A percentile compares a stretch with the other conserved stretches of the same genome.
Conservation (phyloP, 2,888 invertebrate species). For the Latheticus oryzae region DNA sequence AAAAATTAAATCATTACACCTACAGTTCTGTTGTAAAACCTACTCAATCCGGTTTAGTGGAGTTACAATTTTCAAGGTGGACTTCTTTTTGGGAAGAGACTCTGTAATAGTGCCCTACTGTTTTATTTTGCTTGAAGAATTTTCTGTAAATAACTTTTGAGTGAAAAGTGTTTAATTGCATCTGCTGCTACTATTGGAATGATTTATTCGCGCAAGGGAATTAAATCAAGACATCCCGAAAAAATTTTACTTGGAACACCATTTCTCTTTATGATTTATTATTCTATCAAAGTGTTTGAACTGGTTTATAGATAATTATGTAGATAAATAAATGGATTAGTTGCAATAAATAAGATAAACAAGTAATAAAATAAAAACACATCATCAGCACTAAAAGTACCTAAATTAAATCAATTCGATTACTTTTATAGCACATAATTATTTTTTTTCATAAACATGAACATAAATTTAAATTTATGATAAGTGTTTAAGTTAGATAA, state of each 20-base stretch:
- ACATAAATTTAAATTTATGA: not conserved
- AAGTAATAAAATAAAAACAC: constrained; percentile 28
- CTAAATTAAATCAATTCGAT: constrained; percentile 14
- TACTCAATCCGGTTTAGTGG: constrained; percentile 28
- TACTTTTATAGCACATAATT: constrained; percentile 6
- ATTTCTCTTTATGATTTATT: constrained; percentile 18
- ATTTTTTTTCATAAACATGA: constrained; percentile 6
- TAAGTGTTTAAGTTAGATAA: too few relatives aligned
- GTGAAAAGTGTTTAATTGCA: constrained; percentile 1
- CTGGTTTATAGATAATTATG: constrained; percentile 30
- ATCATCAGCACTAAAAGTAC: too few relatives aligned
- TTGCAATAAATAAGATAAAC: constrained; percentile 32
- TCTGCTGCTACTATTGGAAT: not conserved
- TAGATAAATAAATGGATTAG: constrained; percentile 29
- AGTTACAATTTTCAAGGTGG: constrained; percentile 25
- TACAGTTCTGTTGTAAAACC: constrained; percentile 11
- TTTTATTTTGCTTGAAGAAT: constrained; percentile 15
- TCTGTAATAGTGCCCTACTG: constrained; percentile 24
- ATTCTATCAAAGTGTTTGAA: constrained; percentile 4
- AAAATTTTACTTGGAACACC: constrained; percentile 1
- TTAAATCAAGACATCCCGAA: constrained; percentile 4
- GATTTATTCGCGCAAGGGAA: constrained; percentile 12
- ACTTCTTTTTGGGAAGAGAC: constrained; percentile 8
- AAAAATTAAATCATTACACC: not conserved
- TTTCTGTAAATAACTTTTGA: constrained; percentile 4